Evolutionary conservation across 2,797 vertebrate species (phyloP).

Genomic region (Acrossocheilus wenchowensis): DNA sequence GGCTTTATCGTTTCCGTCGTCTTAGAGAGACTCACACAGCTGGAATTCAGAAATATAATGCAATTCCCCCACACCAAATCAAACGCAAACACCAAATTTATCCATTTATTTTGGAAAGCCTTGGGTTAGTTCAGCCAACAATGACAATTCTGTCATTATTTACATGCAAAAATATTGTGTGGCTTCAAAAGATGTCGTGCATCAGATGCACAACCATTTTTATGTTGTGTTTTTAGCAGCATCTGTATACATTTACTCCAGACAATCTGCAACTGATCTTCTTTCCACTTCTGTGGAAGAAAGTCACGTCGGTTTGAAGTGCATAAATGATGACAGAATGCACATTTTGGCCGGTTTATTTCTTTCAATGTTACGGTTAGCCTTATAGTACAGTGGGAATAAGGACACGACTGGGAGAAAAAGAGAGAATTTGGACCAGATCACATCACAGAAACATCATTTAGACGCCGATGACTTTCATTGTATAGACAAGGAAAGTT

Average conservation of each 20-base stretch:
- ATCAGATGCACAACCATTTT: neutral
- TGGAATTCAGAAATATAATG: conserved; percentile 5
- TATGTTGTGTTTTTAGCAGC: neutral
- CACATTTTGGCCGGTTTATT: neutral
- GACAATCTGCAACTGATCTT: neutral
- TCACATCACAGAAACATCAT: neutral
- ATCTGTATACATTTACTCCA: neutral
- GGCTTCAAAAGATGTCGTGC: neutral
- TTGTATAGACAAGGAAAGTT: too few relatives aligned
- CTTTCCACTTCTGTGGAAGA: neutral
- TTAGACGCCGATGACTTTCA: neutral
- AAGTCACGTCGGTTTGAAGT: neutral
- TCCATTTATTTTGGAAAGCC: neutral
- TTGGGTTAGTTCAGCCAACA: neutral
- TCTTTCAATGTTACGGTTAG: neutral
- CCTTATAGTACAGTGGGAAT: neutral
- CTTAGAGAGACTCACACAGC: conserved; percentile 47
- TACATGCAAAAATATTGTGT: neutral
- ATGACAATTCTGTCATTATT: neutral
- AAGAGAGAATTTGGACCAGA: neutral
- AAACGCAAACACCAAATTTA: neutral
- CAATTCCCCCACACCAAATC: conserved; percentile 7
- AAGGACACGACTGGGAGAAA: neutral
- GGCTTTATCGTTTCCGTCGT: conserved; percentile 49
- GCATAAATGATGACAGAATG: neutral